Evolutionary conservation across 2,797 vertebrate species (phyloP), one percentile per base, ranked within the genome.

Genomic region (Siniperca undulata): DNA sequence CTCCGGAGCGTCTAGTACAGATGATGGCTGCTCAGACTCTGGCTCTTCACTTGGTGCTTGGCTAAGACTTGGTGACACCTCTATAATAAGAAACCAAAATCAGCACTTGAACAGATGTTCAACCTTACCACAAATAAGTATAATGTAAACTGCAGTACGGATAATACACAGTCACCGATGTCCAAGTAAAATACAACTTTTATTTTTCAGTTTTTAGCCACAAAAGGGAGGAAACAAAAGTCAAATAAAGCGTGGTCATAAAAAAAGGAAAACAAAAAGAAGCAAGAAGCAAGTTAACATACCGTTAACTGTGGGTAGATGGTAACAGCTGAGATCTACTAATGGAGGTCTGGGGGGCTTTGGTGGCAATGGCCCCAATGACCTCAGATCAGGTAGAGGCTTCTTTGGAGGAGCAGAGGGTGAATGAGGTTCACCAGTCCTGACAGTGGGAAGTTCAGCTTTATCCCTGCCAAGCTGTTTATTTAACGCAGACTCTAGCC

Each of bases 271-370:
- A 68, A 53, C 9, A 56, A 78, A 64, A 74, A n/a, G 10, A 22
- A 30, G 34, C 0, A 17, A 55, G 56, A 70, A 11, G 7, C 4
- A 42, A 48, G 24, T 40, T 65, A 9, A 82, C 77, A 24, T 71
- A 91, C 92, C 80, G 7, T 80, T 52, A 27, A 58, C 30, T 50
- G 42, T 17, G 27, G 11, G 68, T 3, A 2, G 24, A 20, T 38
- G 30, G 81, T 91, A 93, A 48, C 40, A 11, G 62, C 67, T 76
- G 42, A 96, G 90, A 73, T 96, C 89, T 6, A 96, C 91, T 5
- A n/a, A 19, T 16, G 92, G 93, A 36, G 96, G 96, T 86, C 94
- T 93, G 53, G 58, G 75, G 44, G 95, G 95, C 79, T 96, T 96
- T 22, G 58, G 48, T 5, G 94, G 94, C 7, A 7, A 2, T 2